phyloP scores from a whole-genome alignment of 1,140 invertebrate genomes.

The Sesamia nonagrioides region DNA sequence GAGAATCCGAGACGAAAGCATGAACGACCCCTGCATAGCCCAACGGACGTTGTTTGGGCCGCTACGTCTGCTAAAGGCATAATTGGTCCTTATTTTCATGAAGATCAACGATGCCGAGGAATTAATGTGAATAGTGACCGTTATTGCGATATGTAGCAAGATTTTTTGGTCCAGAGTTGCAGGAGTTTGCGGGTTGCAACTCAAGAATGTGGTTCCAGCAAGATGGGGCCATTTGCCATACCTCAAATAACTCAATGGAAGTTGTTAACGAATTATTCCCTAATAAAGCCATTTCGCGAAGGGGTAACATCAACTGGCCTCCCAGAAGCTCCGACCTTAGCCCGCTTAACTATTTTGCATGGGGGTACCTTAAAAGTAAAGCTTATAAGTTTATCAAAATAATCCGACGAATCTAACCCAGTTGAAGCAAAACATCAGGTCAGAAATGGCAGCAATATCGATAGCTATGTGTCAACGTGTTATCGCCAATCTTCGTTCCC shows the following conservation, averaged over 20 bases:
- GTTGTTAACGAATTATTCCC: too few relatives aligned
- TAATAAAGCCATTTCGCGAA: not conserved
- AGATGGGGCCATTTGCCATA: not conserved
- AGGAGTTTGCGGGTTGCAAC: constrained; percentile 55
- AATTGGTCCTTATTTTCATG: constrained; percentile 14
- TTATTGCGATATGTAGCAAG: constrained; percentile 60
- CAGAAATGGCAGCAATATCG: too few relatives aligned
- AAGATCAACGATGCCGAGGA: too few relatives aligned
- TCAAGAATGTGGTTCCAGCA: not conserved
- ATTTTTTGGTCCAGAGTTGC: constrained; percentile 61
- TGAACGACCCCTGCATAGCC: constrained; percentile 62
- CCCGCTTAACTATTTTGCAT: too few relatives aligned
- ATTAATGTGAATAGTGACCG: constrained; percentile 57
- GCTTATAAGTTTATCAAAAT: too few relatives aligned
- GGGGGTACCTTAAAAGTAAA: too few relatives aligned
- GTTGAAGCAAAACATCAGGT: too few relatives aligned
- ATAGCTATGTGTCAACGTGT: too few relatives aligned
- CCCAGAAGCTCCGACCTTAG: too few relatives aligned
- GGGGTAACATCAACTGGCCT: not conserved
- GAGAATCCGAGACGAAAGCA: constrained; percentile 45
- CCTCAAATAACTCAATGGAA: constrained; percentile 6
- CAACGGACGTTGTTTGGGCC: constrained; percentile 62
- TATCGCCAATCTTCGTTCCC: too few relatives aligned
- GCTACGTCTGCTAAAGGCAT: constrained; percentile 49
- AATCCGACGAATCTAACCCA: too few relatives aligned